Evolutionary conservation across 2,113 vertebrate genomes (phyloP).

Genomic region (Callithrix jacchus): DNA sequence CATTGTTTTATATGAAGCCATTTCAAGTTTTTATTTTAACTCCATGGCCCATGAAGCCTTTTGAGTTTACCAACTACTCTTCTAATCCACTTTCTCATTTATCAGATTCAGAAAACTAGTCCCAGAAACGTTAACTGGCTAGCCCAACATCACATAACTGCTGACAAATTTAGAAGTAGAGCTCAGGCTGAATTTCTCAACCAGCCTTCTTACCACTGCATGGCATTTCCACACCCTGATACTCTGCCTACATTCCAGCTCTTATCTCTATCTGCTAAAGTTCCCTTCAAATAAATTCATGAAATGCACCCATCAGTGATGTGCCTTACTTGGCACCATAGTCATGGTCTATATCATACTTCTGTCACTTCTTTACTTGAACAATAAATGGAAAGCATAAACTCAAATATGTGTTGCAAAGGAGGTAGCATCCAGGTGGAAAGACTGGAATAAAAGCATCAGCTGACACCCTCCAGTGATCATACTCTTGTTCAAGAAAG

Average conservation of each 20-base stretch:
- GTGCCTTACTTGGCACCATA: not conserved
- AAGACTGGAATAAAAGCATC: no score
- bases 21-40: not conserved
- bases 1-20: not conserved
- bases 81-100: not conserved
- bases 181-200: not conserved
- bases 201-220: not conserved
- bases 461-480: not conserved
- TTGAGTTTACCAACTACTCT: not conserved
- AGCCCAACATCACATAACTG: not conserved
- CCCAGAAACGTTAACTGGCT: not conserved
- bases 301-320: fast-evolving
- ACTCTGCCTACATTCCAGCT: not conserved
- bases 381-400: conserved; percentile 45
- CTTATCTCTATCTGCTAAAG: not conserved
- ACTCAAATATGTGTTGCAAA: not conserved
- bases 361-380: not conserved
- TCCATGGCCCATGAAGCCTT: not conserved
- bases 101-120: not conserved
- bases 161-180: not conserved
- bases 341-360: not conserved
- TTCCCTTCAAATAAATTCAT: not conserved
- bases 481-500: not conserved
- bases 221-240: no score
- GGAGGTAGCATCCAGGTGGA: no score